Base-by-base conservation (phyloP, 1,140 invertebrate species). In the Andrena cerasifolii region DNA sequence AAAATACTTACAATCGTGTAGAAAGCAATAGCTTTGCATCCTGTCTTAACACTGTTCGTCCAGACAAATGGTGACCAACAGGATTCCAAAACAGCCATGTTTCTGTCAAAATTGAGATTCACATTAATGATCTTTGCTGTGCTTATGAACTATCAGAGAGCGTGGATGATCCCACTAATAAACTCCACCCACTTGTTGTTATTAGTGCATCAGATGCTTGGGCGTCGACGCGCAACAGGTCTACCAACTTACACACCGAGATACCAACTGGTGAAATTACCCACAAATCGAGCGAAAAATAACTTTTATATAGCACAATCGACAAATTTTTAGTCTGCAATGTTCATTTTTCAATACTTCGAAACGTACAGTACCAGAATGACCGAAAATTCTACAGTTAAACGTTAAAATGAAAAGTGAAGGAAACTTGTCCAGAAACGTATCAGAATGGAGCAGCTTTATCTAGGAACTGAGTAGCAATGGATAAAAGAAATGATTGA, bases 1-100 rank as follows among this genome's bases (percentile, higher is more conserved):
- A 47, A 31, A 43, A 28, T 45, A 89, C 91, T 91, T 91, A 94
- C 94, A 24, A 94, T 93, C 26, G 96, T 96, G 77, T 98, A 98
- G 78, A 94, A 95, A 1, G 96, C 96, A 80, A 97, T 95, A 1
- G 95, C 95, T 89, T 94, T 94, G 84, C 95, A 96, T 7, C 96
- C 97, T 67, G 94, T 94, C 88, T 96, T 96, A 1, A 97, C 93
- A 89, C 95, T 94, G 78, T 96, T 95, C 14, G 96, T 96, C 95
- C 96, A 98, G 82, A 97, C 95, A 86, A 95, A 96, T 56, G 97
- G 97, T 3, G 96, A 97, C 97, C 97, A 98, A 89, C 96, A 98
- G 1, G 96, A 95, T 87, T 95, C 93, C 45, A 97, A 83, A 3
- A 96, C 89, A n/a, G 95, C 94, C 96, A 97, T 97, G 89, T 90